Percentiles rank a stretch among this genome's conserved stretches.
phyloP scores from a whole-genome alignment of 2,888 invertebrate species.

The Plebejus melissa region DNA sequence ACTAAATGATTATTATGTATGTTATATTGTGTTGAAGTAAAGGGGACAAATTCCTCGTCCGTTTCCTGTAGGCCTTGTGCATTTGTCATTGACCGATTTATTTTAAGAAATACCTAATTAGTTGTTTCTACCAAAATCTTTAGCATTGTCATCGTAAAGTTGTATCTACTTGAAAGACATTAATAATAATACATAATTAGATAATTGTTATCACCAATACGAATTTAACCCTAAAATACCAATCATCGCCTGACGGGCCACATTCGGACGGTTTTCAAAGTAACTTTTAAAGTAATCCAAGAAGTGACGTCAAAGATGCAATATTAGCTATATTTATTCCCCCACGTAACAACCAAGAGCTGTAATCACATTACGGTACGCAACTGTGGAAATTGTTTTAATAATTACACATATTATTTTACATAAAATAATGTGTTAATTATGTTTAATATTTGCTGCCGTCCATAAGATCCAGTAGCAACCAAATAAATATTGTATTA shows the following conservation, averaged over 20 bases:
- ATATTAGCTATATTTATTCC: background rate
- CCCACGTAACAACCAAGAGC: background rate
- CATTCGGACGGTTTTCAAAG: background rate
- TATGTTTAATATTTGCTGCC: background rate
- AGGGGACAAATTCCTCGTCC: constrained; percentile 5
- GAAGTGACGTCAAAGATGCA: background rate
- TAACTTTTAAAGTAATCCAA: background rate
- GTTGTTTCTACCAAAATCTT: background rate
- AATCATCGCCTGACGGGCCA: no score
- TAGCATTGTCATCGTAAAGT: no score
- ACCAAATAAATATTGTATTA: background rate
- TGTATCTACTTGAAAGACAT: no score
- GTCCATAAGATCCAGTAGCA: background rate
- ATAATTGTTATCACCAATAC: background rate
- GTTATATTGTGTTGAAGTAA: background rate
- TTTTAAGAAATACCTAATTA: background rate
- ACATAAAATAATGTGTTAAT: constrained; percentile 19
- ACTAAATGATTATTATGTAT: background rate
- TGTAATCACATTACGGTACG: constrained; percentile 1
- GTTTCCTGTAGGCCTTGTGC: constrained; percentile 4
- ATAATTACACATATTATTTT: constrained; percentile 14
- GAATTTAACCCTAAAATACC: background rate
- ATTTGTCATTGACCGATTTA: constrained; percentile 8
- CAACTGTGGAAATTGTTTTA: constrained; percentile 16
- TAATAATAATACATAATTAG: no score